Evolutionary conservation across 2,113 vertebrate genomes (phyloP).

Genomic region (Lampris incognitus): DNA sequence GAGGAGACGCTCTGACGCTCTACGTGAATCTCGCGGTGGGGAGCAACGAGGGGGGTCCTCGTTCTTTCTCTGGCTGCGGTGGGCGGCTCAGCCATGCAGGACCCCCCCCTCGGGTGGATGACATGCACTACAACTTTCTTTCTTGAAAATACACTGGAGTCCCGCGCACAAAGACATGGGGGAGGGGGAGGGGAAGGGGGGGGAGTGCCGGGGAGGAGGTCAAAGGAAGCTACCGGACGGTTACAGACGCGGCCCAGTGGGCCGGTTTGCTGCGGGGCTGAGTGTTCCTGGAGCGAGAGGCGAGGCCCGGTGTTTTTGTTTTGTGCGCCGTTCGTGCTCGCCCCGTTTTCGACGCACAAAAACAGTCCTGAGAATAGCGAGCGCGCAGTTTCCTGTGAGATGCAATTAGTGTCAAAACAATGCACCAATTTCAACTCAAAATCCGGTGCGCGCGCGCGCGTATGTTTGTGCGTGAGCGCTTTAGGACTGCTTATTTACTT

Average conservation of each 20-base stretch:
- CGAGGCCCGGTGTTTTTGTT: not conserved
- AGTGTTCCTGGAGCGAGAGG: not conserved
- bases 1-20: conserved; percentile 29
- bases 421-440: conserved; percentile 26
- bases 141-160: conserved; percentile 33
- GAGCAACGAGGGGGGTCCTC: not conserved
- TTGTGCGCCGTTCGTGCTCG: not conserved
- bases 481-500: conserved; percentile 45
- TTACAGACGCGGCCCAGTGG: no score
- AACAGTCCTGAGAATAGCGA: conserved; percentile 28
- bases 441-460: conserved; percentile 27
- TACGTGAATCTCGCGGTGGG: not conserved
- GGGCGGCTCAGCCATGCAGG: conserved; percentile 58
- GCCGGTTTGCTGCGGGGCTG: no score
- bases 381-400: conserved; percentile 45
- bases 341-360: not conserved
- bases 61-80: conserved; percentile 51
- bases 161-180: conserved; percentile 13
- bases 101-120: conserved; percentile 43
- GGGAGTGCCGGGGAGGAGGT: not conserved
- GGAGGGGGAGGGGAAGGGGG: not conserved
- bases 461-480: not conserved
- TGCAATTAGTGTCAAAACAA: conserved; percentile 66
- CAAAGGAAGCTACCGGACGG: not conserved
- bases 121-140: conserved; percentile 52